phyloP scores from a whole-genome alignment of 2,888 invertebrate species.

The Coleophora deauratella region DNA sequence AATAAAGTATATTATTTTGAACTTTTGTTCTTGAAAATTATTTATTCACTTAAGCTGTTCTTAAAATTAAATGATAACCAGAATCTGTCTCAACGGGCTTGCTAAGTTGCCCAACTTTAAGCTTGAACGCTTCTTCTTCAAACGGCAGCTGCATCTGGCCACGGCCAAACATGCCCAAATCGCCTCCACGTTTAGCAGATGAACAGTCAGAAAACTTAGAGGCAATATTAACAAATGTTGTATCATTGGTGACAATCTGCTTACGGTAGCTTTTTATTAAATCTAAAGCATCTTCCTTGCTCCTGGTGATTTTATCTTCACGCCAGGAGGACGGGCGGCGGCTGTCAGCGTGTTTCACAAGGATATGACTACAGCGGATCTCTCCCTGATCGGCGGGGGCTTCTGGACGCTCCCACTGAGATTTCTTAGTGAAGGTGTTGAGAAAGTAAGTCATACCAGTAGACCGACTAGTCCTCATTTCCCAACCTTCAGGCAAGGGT shows the following conservation, averaged over 20 bases:
- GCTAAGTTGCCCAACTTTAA: slow-evolving; percentile 95
- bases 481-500: slow-evolving; percentile 92
- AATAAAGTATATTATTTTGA: too few species aligned
- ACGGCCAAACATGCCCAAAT: slow-evolving; percentile 92
- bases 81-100: slow-evolving; percentile 95
- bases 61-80: slow-evolving; percentile 95
- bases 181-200: slow-evolving; percentile 96
- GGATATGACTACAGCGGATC: slow-evolving; percentile 93
- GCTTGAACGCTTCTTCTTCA: slow-evolving; percentile 95
- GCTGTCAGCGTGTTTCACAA: slow-evolving; percentile 95
- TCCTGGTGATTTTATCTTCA: slow-evolving; percentile 91
- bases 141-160: slow-evolving; percentile 98
- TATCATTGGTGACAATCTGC: slow-evolving; percentile 86
- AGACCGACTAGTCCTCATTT: slow-evolving; percentile 89
- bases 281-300: slow-evolving; percentile 93
- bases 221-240: slow-evolving; percentile 90
- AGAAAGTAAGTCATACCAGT: slow-evolving; percentile 95
- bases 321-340: slow-evolving; percentile 97
- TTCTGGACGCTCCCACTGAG: slow-evolving; percentile 97
- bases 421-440: slow-evolving; percentile 96
- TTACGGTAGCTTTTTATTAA: slow-evolving; percentile 88
- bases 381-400: slow-evolving; percentile 82
- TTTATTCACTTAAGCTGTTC: slow-evolving; percentile 83
- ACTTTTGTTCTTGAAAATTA: too few species aligned
- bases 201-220: slow-evolving; percentile 97